These are phyloP conservation scores for Merluccius polli DNA, from an alignment of 2,797 vertebrate genomes.

Conservation along the genomic window DNA sequence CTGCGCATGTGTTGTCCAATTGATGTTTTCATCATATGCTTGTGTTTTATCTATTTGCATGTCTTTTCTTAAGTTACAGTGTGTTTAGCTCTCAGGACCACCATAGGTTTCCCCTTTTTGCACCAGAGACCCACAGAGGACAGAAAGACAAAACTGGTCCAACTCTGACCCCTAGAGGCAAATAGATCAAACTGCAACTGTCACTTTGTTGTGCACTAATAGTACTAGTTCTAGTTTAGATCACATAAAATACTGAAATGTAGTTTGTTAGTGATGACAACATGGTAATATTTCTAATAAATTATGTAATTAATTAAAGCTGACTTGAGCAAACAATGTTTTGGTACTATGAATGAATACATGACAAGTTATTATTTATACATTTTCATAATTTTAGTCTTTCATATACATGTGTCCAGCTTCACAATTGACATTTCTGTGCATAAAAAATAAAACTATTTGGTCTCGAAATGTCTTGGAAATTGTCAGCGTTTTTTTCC, in stretches of 20 bases:
- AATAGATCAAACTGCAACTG: conserved; percentile 20
- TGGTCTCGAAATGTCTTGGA: no score
- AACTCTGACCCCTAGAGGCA: conserved; percentile 60
- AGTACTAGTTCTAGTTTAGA: not conserved
- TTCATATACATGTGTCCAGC: not conserved
- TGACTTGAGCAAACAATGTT: not conserved
- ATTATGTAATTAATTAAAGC: not conserved
- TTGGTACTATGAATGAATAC: not conserved
- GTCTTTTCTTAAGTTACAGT: no score
- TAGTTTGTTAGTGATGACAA: not conserved
- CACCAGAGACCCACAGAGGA: conserved; percentile 6
- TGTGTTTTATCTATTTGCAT: no score
- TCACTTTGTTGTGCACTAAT: not conserved
- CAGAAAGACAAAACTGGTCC: conserved; percentile 33
- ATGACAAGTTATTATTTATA: not conserved
- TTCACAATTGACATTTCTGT: not conserved
- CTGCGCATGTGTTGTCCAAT: no score
- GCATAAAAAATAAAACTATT: no score
- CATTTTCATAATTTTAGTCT: not conserved
- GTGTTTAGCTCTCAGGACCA: no score
- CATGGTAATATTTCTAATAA: not conserved
- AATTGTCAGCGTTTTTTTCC: no score
- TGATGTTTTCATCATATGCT: no score
- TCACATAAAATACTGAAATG: not conserved
- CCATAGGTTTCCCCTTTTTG: not conserved